A percentile compares a stretch with the other conserved stretches of the same genome.
Conservation (phyloP, 2,113 vertebrate genomes). For the Amphiprion percula region DNA sequence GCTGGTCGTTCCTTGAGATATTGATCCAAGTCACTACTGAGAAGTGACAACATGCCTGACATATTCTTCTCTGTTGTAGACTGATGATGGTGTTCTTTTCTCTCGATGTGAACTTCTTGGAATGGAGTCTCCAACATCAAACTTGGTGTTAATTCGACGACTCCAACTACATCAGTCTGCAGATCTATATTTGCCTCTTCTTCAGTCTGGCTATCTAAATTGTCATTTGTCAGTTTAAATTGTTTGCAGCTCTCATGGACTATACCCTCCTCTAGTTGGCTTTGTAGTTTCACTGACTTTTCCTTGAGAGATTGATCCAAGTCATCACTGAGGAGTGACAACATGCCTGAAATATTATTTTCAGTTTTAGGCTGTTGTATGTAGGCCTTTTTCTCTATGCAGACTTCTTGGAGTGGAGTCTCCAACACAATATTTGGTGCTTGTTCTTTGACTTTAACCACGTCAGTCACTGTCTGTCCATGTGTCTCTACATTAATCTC, state of each 20-base stretch:
- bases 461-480: slow-evolving; percentile 56
- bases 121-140: slow-evolving; percentile 74
- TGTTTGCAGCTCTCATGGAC: slow-evolving; percentile 73
- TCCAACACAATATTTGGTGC: slow-evolving; percentile 77
- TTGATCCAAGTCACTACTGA: slow-evolving; percentile 79
- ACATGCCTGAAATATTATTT: slow-evolving; percentile 74
- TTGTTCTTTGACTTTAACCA: slow-evolving; percentile 80
- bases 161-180: slow-evolving; percentile 81
- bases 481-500: not conserved
- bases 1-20: slow-evolving; percentile 44
- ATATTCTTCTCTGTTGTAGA: slow-evolving; percentile 59
- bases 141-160: slow-evolving; percentile 74
- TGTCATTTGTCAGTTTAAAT: slow-evolving; percentile 28
- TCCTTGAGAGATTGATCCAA: slow-evolving; percentile 67
- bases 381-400: slow-evolving; percentile 62
- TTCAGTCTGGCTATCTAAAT: not conserved
- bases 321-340: slow-evolving; percentile 81
- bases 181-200: not conserved
- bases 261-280: slow-evolving; percentile 40
- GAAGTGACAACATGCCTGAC: slow-evolving; percentile 80
- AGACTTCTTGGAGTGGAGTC: slow-evolving; percentile 74
- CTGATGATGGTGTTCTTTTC: slow-evolving; percentile 50
- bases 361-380: slow-evolving; percentile 39
- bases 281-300: slow-evolving; percentile 25
- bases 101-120: slow-evolving; percentile 78